Evolutionary conservation across 1,140 invertebrate genomes (phyloP).

Genomic region (Hermatobates lingyangjiaoensis): DNA sequence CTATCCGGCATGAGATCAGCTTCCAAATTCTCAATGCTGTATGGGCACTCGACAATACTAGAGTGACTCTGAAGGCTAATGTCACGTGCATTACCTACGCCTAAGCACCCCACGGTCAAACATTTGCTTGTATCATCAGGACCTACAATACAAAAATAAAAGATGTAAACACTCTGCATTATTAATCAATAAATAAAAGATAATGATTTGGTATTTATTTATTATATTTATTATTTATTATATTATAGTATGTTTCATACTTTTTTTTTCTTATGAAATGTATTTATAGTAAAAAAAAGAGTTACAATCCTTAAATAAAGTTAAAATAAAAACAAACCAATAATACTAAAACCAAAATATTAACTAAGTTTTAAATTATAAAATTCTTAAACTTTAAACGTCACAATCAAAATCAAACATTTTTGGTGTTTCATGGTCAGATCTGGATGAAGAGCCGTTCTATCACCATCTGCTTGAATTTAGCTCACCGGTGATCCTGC

Average conservation of each 20-base stretch:
- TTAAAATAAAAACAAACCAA: no score
- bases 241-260: not conserved
- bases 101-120: conserved; percentile 54
- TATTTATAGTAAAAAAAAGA: not conserved
- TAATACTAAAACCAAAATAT: no score
- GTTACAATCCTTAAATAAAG: not conserved
- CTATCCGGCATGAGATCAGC: conserved; percentile 36
- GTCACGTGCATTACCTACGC: conserved; percentile 56
- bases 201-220: not conserved
- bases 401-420: no score
- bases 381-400: no score
- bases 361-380: no score
- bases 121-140: conserved; percentile 40
- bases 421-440: no score
- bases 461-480: no score
- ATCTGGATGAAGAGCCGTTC: no score
- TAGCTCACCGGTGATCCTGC: no score
- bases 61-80: conserved; percentile 56
- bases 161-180: not conserved
- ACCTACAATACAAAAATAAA: not conserved
- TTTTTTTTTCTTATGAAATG: not conserved
- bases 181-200: not conserved
- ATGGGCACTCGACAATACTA: conserved; percentile 64
- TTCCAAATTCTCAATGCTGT: conserved; percentile 47
- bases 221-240: not conserved